These are phyloP conservation scores for Oenanthe melanoleuca DNA, from an alignment of 2,113 vertebrate genomes.

Conservation along the genomic window DNA sequence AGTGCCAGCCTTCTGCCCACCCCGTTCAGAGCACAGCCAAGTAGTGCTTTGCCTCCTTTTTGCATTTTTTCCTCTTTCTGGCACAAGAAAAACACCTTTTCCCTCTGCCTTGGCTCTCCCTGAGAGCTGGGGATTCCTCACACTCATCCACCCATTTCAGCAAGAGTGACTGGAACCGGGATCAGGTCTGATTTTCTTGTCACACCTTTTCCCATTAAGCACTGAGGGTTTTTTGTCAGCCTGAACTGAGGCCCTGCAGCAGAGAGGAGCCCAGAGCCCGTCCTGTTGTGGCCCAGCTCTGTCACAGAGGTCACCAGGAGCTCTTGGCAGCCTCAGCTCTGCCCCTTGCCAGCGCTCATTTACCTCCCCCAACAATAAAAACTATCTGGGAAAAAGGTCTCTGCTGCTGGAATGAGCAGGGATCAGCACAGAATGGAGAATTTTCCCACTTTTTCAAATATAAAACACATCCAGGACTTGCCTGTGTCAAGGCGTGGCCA, in stretches of 20 bases:
- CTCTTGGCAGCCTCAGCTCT: not conserved
- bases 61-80: not conserved
- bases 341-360: not conserved
- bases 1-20: not conserved
- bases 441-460: not conserved
- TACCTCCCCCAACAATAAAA: not conserved
- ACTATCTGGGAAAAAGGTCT: not conserved
- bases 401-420: not conserved
- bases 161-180: fast-evolving
- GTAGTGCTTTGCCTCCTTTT: not conserved
- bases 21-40: not conserved
- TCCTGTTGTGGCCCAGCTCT: not conserved
- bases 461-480: not conserved
- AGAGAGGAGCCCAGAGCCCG: not conserved
- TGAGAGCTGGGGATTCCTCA: not conserved
- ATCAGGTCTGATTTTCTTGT: fast-evolving
- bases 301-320: not conserved
- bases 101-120: not conserved
- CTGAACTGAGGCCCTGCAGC: not conserved
- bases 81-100: not conserved
- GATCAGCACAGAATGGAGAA: not conserved
- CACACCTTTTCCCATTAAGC: not conserved
- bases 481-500: not conserved
- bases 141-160: fast-evolving
- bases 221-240: fast-evolving